Evolutionary conservation across 2,113 vertebrate genomes (phyloP).

Genomic region (Leucopternis melanops): DNA sequence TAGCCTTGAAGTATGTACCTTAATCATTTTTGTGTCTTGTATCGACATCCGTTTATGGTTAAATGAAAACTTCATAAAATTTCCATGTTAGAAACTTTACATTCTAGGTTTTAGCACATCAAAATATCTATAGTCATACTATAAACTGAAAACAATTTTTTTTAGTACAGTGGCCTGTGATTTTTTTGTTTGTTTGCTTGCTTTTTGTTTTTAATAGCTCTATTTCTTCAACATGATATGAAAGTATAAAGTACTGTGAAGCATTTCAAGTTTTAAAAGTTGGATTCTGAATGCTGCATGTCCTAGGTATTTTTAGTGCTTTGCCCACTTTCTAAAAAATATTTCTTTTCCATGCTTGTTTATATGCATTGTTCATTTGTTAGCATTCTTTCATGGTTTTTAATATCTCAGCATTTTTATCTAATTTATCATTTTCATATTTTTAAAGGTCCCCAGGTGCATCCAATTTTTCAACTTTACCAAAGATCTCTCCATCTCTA

Average conservation of each 20-base stretch:
- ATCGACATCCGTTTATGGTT: not conserved
- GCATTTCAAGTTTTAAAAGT: not conserved
- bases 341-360: constrained; percentile 56
- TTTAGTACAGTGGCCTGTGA: not conserved
- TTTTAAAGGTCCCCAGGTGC: constrained; percentile 98
- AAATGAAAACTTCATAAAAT: not conserved
- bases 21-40: not conserved
- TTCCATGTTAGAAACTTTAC: not conserved
- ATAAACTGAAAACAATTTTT: not conserved
- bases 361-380: constrained; percentile 68
- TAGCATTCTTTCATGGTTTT: constrained; percentile 72
- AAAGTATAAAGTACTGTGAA: not conserved
- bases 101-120: not conserved
- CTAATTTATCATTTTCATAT: constrained; percentile 88
- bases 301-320: constrained; percentile 10
- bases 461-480: constrained; percentile 99
- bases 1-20: not conserved
- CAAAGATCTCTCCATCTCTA: constrained; percentile 99
- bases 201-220: not conserved
- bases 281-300: not conserved
- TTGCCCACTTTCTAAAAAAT: not conserved
- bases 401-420: constrained; percentile 69
- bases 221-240: not conserved
- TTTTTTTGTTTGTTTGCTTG: not conserved
- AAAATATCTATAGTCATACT: not conserved